Evolutionary conservation across 2,113 vertebrate species (phyloP).

Genomic region (Saguinus imperator): DNA sequence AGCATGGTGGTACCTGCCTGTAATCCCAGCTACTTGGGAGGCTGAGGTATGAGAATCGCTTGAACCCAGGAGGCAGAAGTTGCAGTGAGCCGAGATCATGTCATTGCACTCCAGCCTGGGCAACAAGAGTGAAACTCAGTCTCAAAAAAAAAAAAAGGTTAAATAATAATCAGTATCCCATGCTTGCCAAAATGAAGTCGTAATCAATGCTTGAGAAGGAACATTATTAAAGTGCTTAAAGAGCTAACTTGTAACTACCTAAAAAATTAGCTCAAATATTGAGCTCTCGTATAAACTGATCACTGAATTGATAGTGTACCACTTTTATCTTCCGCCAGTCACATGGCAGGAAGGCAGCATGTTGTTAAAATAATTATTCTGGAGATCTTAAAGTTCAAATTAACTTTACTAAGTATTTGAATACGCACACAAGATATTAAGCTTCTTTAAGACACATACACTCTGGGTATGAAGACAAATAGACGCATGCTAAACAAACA

Average conservation of each 20-base stretch:
- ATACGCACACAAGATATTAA: background rate
- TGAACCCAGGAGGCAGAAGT: too few species aligned
- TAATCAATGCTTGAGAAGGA: conserved; percentile 11
- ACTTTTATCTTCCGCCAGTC: background rate
- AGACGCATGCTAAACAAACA: background rate
- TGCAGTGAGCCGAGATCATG: too few species aligned
- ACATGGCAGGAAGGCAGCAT: background rate
- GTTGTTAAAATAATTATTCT: background rate
- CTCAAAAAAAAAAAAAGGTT: background rate
- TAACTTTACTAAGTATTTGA: background rate
- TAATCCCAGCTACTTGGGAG: too few species aligned
- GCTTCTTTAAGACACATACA: background rate
- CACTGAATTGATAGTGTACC: background rate
- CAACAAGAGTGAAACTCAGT: too few species aligned
- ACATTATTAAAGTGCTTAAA: background rate
- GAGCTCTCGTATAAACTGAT: background rate
- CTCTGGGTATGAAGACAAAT: background rate
- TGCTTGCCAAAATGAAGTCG: background rate
- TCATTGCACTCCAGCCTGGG: too few species aligned
- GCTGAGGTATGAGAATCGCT: too few species aligned
- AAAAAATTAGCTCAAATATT: conserved; percentile 12
- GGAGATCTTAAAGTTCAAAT: background rate
- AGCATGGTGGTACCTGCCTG: too few species aligned
- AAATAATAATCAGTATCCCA: conserved; percentile 1
- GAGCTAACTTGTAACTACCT: background rate